These are phyloP conservation scores for Megaceryle alcyon DNA, from an alignment of 2,797 vertebrate genomes.

Conservation along the genomic window DNA sequence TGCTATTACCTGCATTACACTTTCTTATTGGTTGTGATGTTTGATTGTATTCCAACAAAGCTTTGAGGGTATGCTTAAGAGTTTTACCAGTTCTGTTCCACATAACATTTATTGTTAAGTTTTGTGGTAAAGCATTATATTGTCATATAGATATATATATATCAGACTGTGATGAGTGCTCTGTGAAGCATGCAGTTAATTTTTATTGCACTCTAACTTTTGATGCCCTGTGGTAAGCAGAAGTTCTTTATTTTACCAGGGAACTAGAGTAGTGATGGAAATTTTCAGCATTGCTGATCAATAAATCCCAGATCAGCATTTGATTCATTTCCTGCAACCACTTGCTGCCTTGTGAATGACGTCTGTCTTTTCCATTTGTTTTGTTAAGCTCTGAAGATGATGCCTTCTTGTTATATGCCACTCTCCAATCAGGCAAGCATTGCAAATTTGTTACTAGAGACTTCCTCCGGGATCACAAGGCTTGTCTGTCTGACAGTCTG, in stretches of 20 bases:
- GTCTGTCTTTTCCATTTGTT: conserved; percentile 11
- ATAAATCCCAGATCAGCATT: not conserved
- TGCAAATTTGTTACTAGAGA: conserved; percentile 92
- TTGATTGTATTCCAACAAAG: not conserved
- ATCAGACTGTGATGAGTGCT: not conserved
- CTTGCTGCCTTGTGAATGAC: not conserved
- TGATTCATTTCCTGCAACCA: conserved; percentile 7
- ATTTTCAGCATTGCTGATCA: not conserved
- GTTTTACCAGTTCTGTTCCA: not conserved
- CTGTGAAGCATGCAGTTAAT: not conserved
- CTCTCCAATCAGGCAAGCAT: conserved; percentile 90
- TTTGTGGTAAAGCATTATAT: not conserved
- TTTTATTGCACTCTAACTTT: not conserved
- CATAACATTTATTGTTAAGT: not conserved
- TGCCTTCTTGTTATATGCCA: conserved; percentile 92
- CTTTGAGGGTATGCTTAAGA: not conserved
- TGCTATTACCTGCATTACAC: not conserved
- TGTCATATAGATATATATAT: not conserved
- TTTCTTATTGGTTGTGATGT: not conserved
- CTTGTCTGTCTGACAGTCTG: conserved; percentile 82
- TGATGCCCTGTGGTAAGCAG: not conserved
- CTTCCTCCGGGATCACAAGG: conserved; percentile 96
- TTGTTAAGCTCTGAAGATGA: conserved; percentile 92
- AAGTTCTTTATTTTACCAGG: not conserved
- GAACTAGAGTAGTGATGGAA: not conserved